Evolutionary conservation across 2,888 invertebrate species (phyloP).

Genomic region (Platynereis dumerilii): DNA sequence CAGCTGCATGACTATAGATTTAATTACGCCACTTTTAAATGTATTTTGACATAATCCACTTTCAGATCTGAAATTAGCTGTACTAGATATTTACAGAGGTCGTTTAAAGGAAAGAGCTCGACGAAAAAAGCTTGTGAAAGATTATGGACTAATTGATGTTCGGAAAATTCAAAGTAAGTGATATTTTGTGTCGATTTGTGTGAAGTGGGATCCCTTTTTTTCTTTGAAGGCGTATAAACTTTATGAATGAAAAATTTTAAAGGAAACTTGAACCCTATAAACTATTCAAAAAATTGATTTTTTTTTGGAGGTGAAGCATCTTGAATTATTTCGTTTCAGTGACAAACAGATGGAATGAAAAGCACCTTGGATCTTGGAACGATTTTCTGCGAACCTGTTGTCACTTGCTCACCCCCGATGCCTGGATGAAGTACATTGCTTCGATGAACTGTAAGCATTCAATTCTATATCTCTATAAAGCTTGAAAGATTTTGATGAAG

Average conservation of each 20-base stretch:
- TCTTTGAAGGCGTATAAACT: no score
- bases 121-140: constrained; percentile 74
- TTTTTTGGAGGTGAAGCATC: no score
- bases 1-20: no score
- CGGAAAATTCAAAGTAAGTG: constrained; percentile 69
- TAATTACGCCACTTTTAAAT: no score
- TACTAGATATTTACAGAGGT: constrained; percentile 78
- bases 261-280: no score
- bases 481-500: no score
- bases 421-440: constrained; percentile 80
- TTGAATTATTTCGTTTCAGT: constrained; percentile 54
- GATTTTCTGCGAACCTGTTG: constrained; percentile 76
- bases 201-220: no score
- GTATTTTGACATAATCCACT: no score
- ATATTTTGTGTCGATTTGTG: no score
- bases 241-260: no score
- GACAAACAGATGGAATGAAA: constrained; percentile 75
- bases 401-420: constrained; percentile 76
- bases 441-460: constrained; percentile 69
- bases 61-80: constrained; percentile 72
- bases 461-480: no score
- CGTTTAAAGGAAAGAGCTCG: constrained; percentile 77
- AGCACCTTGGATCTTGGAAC: constrained; percentile 50
- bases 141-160: constrained; percentile 80
- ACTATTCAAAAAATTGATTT: no score